Conservation (phyloP, 2,113 vertebrate genomes). For the Callospermophilus lateralis region DNA sequence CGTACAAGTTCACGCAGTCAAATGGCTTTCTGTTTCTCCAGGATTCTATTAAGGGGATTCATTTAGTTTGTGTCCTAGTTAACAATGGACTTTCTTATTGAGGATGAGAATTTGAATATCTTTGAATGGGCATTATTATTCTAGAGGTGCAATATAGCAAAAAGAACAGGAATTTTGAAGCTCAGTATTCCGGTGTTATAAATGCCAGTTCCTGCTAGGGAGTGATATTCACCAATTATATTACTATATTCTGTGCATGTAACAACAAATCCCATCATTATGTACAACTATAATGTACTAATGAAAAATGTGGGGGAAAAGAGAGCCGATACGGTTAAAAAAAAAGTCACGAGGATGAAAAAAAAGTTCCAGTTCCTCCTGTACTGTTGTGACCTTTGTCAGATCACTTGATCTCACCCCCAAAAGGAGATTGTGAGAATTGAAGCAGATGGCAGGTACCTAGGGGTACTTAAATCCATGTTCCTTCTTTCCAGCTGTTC, state of each 20-base stretch:
- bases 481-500: not conserved
- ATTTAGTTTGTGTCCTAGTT: not conserved
- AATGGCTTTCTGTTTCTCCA: not conserved
- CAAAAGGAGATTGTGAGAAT: not conserved
- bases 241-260: no score
- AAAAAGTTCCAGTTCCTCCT: slow-evolving; percentile 16
- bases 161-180: not conserved
- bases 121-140: not conserved
- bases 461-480: not conserved
- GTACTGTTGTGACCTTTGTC: not conserved
- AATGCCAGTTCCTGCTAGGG: not conserved
- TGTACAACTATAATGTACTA: no score
- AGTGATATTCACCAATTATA: no score
- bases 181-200: not conserved
- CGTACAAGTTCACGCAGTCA: not conserved
- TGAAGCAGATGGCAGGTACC: not conserved
- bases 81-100: not conserved
- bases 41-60: not conserved
- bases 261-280: no score
- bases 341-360: not conserved
- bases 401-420: slow-evolving; percentile 22
- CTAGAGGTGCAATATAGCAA: not conserved
- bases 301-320: not conserved
- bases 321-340: not conserved
- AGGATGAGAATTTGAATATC: not conserved